These are phyloP conservation scores for Epistrophe grossulariae DNA, from an alignment of 2,888 invertebrate genomes.

Conservation along the genomic window DNA sequence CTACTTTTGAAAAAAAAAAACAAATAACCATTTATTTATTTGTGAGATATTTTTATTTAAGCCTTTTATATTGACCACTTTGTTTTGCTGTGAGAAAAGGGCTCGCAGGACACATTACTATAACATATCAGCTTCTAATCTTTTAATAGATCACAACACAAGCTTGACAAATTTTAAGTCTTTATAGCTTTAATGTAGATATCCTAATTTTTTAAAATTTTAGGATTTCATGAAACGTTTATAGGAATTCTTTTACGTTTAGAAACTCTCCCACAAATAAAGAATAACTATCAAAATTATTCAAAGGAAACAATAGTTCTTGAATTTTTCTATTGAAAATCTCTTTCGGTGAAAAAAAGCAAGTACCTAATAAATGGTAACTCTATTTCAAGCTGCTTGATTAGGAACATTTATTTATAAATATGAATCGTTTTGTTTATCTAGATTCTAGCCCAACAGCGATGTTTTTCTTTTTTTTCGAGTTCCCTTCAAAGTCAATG, in stretches of 20 bases:
- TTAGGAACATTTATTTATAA: background rate
- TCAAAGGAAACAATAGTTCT: background rate
- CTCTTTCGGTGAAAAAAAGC: background rate
- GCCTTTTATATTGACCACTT: slow-evolving; percentile 3
- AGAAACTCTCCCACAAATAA: background rate
- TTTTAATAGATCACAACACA: background rate
- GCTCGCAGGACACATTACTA: background rate
- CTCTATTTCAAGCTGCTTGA: background rate
- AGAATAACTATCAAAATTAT: background rate
- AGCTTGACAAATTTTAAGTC: slow-evolving; percentile 24
- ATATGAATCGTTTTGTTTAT: background rate
- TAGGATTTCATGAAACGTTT: background rate
- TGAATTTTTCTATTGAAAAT: background rate
- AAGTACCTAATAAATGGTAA: background rate
- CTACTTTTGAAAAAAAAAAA: slow-evolving; percentile 18
- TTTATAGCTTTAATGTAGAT: background rate
- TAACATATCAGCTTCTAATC: background rate
- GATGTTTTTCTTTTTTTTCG: background rate
- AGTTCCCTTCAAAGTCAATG: background rate
- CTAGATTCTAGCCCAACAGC: background rate
- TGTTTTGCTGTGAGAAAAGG: background rate
- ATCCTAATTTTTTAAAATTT: background rate
- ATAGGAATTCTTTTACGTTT: background rate
- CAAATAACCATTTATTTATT: slow-evolving; percentile 23
- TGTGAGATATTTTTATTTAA: slow-evolving; percentile 29